A percentile compares a stretch with the other conserved stretches of the same genome.
phyloP scores from a whole-genome alignment of 2,113 vertebrate genomes.

The Osmerus eperlanus region DNA sequence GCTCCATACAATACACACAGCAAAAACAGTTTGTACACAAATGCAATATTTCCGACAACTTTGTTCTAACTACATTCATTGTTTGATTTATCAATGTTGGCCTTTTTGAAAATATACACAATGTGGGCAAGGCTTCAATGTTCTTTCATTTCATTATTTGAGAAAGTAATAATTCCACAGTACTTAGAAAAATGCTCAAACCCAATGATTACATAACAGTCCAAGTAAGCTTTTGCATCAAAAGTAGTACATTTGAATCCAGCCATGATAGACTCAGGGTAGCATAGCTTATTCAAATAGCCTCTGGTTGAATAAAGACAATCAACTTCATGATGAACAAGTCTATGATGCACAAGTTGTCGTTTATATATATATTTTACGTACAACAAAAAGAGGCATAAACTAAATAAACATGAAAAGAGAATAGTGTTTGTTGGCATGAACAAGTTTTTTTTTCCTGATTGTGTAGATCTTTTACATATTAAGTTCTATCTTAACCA shows the following conservation, averaged over 20 bases:
- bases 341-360: neutral
- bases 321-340: no score
- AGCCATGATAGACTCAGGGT: neutral
- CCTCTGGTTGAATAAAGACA: neutral
- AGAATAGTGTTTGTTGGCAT: neutral
- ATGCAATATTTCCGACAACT: neutral
- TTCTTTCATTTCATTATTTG: neutral
- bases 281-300: neutral
- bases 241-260: neutral
- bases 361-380: no score
- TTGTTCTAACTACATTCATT: neutral
- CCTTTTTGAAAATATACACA: neutral
- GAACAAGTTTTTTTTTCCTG: neutral
- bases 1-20: neutral
- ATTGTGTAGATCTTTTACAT: neutral
- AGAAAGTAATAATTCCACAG: neutral
- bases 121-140: no score
- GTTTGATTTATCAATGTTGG: neutral
- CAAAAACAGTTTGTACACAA: conserved; percentile 1
- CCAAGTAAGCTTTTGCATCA: neutral
- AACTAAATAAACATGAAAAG: no score
- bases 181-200: neutral
- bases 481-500: neutral
- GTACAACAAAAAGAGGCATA: no score
- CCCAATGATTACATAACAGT: neutral